phyloP scores from a whole-genome alignment of 2,888 invertebrate genomes.

The Salticus scenicus region DNA sequence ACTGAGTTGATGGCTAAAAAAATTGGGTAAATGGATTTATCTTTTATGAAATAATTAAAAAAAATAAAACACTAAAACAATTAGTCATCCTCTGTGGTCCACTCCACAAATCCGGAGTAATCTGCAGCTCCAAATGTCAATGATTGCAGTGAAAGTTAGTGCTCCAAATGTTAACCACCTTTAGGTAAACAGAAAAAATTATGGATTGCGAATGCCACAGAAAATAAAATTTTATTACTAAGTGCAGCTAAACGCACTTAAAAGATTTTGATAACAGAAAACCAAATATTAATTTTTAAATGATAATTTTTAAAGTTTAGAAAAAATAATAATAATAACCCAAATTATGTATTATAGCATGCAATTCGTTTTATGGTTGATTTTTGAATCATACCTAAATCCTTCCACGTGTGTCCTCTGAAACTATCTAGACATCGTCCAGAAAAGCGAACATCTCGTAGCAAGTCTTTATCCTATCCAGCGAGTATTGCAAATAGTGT shows the following conservation, averaged over 20 bases:
- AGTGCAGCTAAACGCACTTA: no score
- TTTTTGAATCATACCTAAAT: conserved; percentile 62
- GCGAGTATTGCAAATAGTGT: conserved; percentile 18
- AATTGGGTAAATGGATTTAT: no score
- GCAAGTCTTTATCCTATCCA: conserved; percentile 34
- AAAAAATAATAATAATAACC: background rate
- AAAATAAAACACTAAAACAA: background rate
- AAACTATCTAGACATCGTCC: conserved; percentile 39
- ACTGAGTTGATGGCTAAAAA: no score
- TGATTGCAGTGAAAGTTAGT: conserved; percentile 37
- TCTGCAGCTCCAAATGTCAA: conserved; percentile 39
- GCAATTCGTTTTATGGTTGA: conserved; percentile 44
- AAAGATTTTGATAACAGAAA: no score
- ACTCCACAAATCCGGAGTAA: conserved; percentile 49
- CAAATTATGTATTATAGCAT: conserved; percentile 27
- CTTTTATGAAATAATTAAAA: conserved; percentile 8
- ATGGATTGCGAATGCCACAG: background rate
- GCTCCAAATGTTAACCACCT: conserved; percentile 49
- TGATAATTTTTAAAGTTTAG: no score
- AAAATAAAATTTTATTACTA: no score
- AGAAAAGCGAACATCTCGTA: conserved; percentile 22
- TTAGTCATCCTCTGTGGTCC: conserved; percentile 30
- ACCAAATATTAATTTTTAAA: no score
- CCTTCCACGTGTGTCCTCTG: conserved; percentile 13
- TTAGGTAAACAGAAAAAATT: conserved; percentile 49